Conservation (phyloP, 1,140 invertebrate genomes). For the Drosophila pruinosa region DNA sequence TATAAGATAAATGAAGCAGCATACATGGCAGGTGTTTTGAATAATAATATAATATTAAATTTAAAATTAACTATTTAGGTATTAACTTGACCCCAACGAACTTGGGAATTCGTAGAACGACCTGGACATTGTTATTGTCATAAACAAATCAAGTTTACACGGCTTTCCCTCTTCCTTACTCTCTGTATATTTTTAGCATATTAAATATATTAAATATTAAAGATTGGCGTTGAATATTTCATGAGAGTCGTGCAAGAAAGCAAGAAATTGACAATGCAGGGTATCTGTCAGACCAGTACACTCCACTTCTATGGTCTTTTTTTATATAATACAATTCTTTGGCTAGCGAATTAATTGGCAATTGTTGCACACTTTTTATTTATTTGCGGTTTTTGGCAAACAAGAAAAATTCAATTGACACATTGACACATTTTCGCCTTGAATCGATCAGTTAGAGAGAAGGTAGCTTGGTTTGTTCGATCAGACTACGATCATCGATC, state of each 20-base stretch:
- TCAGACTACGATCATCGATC: conserved; percentile 1
- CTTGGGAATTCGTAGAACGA: too few species aligned
- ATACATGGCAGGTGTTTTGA: too few species aligned
- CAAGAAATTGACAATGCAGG: not conserved
- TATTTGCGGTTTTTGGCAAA: conserved; percentile 43
- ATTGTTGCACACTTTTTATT: conserved; percentile 53
- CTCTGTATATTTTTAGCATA: not conserved
- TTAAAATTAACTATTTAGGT: too few species aligned
- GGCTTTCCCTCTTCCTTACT: not conserved
- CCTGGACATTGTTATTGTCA: not conserved
- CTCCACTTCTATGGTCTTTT: not conserved
- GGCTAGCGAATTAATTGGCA: conserved; percentile 44
- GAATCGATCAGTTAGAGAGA: conserved; percentile 10
- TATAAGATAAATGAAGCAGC: too few species aligned
- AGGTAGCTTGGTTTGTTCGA: conserved; percentile 16
- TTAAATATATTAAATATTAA: too few species aligned
- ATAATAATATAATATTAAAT: too few species aligned
- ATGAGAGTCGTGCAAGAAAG: not conserved
- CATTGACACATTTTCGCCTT: conserved; percentile 79
- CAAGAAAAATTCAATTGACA: conserved; percentile 61
- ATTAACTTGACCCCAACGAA: not conserved
- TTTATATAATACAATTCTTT: conserved; percentile 14
- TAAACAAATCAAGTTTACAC: not conserved
- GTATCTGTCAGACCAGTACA: not conserved
- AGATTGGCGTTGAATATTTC: not conserved